Evolutionary conservation across 2,797 vertebrate species (phyloP).

Genomic region (Cyclura pinguis): DNA sequence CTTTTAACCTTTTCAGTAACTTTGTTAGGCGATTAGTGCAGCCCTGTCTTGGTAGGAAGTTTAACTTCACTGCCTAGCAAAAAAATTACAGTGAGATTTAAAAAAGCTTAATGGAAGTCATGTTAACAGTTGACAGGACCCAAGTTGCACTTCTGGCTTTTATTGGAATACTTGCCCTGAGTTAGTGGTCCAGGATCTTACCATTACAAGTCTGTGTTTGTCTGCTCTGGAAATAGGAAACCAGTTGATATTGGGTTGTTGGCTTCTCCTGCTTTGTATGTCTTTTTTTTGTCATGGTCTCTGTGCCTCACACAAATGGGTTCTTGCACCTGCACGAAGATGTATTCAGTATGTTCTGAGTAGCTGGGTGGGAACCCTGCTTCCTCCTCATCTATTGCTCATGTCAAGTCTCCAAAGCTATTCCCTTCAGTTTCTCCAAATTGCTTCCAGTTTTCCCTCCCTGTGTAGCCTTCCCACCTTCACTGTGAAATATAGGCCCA

Average conservation of each 20-base stretch:
- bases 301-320: no score
- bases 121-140: neutral
- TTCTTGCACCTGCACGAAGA: no score
- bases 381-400: no score
- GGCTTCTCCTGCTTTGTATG: neutral
- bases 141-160: neutral
- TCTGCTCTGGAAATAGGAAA: neutral
- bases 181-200: neutral
- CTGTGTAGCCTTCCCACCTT: neutral
- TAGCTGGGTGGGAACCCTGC: no score
- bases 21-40: conserved; percentile 50
- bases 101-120: neutral
- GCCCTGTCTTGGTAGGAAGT: conserved; percentile 57
- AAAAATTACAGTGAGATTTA: conserved; percentile 27
- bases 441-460: neutral
- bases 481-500: neutral
- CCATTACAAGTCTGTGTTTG: neutral
- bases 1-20: conserved; percentile 47
- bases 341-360: no score
- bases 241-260: neutral
- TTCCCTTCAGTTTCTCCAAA: neutral
- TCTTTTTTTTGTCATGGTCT: no score
- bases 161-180: neutral
- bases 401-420: no score
- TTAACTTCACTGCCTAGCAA: conserved; percentile 49